phyloP scores from a whole-genome alignment of 2,888 invertebrate genomes.

The Cactoblastis cactorum region DNA sequence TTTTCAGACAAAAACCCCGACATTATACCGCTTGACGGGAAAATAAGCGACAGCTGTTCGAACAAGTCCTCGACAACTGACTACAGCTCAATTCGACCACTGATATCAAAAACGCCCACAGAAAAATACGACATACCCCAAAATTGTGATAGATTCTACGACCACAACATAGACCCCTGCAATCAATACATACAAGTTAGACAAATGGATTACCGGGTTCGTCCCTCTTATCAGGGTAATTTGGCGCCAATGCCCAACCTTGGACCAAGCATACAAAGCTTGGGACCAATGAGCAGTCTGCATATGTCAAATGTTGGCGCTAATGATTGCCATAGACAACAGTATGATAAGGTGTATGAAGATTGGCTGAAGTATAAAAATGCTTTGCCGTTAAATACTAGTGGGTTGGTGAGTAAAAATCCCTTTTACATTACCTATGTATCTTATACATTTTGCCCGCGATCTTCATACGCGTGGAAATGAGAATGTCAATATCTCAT shows the following conservation, averaged over 20 bases:
- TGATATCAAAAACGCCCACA: slow-evolving; percentile 54
- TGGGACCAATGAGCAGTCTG: slow-evolving; percentile 46
- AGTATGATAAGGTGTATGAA: slow-evolving; percentile 71
- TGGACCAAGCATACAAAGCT: slow-evolving; percentile 37
- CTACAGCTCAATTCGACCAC: slow-evolving; percentile 63
- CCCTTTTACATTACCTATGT: too few relatives aligned
- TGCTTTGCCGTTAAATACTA: slow-evolving; percentile 66
- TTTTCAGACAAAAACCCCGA: slow-evolving; percentile 73
- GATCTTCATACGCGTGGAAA: too few relatives aligned
- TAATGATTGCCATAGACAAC: slow-evolving; percentile 56
- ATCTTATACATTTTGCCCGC: too few relatives aligned
- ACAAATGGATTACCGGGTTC: slow-evolving; percentile 55
- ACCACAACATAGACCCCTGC: slow-evolving; percentile 58
- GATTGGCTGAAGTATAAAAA: slow-evolving; percentile 79
- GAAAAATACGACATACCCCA: slow-evolving; percentile 62
- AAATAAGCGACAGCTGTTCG: slow-evolving; percentile 69
- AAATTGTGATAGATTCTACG: slow-evolving; percentile 59
- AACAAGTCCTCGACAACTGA: slow-evolving; percentile 70
- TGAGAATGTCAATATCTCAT: too few relatives aligned
- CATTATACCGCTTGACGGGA: slow-evolving; percentile 70
- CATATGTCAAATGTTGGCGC: slow-evolving; percentile 45
- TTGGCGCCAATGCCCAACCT: slow-evolving; percentile 47
- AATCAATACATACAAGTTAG: slow-evolving; percentile 66
- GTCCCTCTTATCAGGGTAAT: slow-evolving; percentile 42
- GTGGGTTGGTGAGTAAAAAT: slow-evolving; percentile 59